Evolutionary conservation across 2,113 vertebrate species (phyloP), one percentile per base, ranked within the genome.

Genomic region (Leiothrix lutea): DNA sequence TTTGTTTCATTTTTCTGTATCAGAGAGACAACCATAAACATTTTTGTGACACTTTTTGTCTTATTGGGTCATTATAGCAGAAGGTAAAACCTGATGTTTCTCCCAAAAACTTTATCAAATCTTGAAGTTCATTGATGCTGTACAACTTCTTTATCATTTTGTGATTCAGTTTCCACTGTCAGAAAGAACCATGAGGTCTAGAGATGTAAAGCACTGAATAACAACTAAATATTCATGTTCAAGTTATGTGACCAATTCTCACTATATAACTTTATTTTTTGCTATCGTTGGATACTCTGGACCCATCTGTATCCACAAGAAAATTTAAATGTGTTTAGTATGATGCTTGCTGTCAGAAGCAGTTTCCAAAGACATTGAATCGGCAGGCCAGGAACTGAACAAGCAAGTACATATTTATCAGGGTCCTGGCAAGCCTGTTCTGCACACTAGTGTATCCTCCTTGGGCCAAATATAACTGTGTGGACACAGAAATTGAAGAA

Each of bases 251-350:
- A 86, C 40, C 33, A 56, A 3, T 87, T 92, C 66, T 91, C 73
- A 82, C 66, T 69, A 54, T 40, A 85, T 23, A n/a, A n/a, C 29
- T 94, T 92, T 91, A 80, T 81, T 92, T 95, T 91, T 72, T 86
- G 29, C 70, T 95, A 51, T 66, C 90, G 7, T 71, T 95, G 57
- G 50, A 82, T 75, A 92, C 81, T 61, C 9, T 57, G 54, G 40
- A 65, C 23, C 36, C 71, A 80, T 92, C 90, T 93, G 48, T 72
- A 65, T 50, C 62, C 48, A 89, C 61, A 91, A 91, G 86, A 82
- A 85, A 62, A 62, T 65, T 90, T 65, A 85, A 91, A 79, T 69
- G 80, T 58, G 28, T 79, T 90, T 88, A 57, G 33, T 75, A 85
- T 92, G 62, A 85, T 31, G 5, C 42, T 95, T 92, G 29, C 29